A percentile compares a stretch with the other conserved stretches of the same genome.
phyloP scores from a whole-genome alignment of 2,797 vertebrate species.

The Falco novaeseelandiae region DNA sequence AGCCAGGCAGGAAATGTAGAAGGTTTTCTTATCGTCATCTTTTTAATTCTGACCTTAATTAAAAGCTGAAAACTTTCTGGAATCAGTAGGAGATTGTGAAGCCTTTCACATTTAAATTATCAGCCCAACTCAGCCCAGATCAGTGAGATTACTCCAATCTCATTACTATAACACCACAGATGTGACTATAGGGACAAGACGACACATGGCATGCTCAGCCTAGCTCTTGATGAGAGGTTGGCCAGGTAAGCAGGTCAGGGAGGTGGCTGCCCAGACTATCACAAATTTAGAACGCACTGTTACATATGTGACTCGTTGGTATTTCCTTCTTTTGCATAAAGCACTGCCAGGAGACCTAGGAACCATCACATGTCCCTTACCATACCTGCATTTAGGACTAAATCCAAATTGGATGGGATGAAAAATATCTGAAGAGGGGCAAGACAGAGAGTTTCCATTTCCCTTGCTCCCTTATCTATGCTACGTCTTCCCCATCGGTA shows the following conservation, averaged over 20 bases:
- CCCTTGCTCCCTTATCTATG: background rate
- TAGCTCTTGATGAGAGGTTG: background rate
- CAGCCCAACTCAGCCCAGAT: background rate
- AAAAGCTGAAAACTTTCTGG: constrained; percentile 48
- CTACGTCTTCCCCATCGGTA: background rate
- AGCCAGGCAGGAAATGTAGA: background rate
- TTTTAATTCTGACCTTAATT: constrained; percentile 47
- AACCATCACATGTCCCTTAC: background rate
- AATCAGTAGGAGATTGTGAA: constrained; percentile 45
- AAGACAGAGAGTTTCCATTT: background rate
- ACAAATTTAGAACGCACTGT: background rate
- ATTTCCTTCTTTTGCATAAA: background rate
- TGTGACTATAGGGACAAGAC: background rate
- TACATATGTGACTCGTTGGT: background rate
- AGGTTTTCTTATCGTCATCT: background rate
- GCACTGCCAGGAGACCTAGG: background rate
- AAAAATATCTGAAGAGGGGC: background rate
- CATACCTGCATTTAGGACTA: background rate
- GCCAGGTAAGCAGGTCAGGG: background rate
- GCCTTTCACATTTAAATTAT: constrained; percentile 52
- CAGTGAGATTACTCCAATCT: constrained; percentile 29
- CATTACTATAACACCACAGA: constrained; percentile 35
- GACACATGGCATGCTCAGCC: background rate
- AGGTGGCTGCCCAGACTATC: background rate
- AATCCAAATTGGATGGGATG: background rate